Evolutionary conservation across 2,113 vertebrate genomes (phyloP), one percentile per base, ranked within the genome.

Genomic region (Pyrgilauda ruficollis): DNA sequence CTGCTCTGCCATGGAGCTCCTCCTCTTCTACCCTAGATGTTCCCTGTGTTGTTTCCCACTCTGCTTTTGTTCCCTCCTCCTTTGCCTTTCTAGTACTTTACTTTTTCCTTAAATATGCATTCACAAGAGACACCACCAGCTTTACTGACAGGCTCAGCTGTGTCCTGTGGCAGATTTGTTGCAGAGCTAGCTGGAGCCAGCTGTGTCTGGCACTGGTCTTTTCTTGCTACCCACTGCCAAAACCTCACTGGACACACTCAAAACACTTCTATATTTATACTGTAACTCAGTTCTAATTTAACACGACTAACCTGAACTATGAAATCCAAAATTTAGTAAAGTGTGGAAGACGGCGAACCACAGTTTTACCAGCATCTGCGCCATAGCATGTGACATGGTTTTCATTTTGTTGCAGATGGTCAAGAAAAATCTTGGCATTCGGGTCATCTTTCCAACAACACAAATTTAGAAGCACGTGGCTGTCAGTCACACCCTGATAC

Each of bases 111-210:
- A 86, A 64, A 33, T 21, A 61, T 3, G 30, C 23, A 23, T 59
- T 73, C 44, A 68, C 13, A 67, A 43, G 20, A 88, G 52, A 50
- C 0, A 1, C 33, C 35, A 90, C 30, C 41, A 73, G 41, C 49
- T 80, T 52, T 80, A 85, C 15, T 26, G 76, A 66, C 0, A 2
- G 46, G 55, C 75, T 89, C 58, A 59, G 44, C 63, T 83, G 53
- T 31, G n/a, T 83, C 41, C 44, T 22, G 37, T 0, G 1, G 44
- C 0, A 0, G 53, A 53, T 56, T 33, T 46, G 19, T 4, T 24
- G 15, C 35, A 30, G 62, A 76, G 41, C 16, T 4, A 6, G 11
- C 26, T 61, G 68, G 27, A 74, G 80, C 43, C 31, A 67, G 46
- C 66, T 87, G 74, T 16, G 15, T 46, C 61, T 70, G 56, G 47